Percentiles rank a stretch among this genome's conserved stretches.
phyloP scores from a whole-genome alignment of 2,888 invertebrate species.

The Hedya salicella region DNA sequence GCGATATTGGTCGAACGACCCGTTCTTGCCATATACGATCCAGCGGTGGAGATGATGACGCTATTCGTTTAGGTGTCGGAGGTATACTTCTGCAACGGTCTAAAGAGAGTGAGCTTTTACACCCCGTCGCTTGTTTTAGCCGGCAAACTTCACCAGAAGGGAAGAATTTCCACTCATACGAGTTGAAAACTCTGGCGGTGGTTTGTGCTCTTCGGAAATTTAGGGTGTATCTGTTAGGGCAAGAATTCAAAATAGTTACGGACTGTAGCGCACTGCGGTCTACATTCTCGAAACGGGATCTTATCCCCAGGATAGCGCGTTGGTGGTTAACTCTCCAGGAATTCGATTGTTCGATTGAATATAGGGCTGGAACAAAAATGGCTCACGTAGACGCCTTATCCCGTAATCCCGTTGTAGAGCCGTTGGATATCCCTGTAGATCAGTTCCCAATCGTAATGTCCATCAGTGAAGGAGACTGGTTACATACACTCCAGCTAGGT shows the following conservation, averaged over 20 bases:
- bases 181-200: too few species aligned
- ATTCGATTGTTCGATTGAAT: conserved; percentile 15
- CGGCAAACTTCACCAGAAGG: too few species aligned
- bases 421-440: not conserved
- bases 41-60: conserved; percentile 20
- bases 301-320: conserved; percentile 31
- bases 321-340: conserved; percentile 46
- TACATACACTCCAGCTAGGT: conserved; percentile 1
- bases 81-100: conserved; percentile 27
- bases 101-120: too few species aligned
- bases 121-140: too few species aligned
- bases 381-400: conserved; percentile 43
- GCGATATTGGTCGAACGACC: too few species aligned
- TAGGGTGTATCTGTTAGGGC: too few species aligned
- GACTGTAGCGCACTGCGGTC: conserved; percentile 26
- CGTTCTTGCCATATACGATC: conserved; percentile 36
- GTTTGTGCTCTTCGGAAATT: too few species aligned
- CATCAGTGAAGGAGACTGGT: not conserved
- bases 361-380: conserved; percentile 42
- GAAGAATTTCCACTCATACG: too few species aligned
- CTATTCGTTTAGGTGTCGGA: conserved; percentile 18
- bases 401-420: conserved; percentile 3
- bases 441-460: not conserved
- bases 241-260: conserved; percentile 16
- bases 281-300: conserved; percentile 26